Percentiles rank a stretch among this genome's conserved stretches.
Conservation (phyloP, 2,888 invertebrate species). For the Drosophila anomalipes region DNA sequence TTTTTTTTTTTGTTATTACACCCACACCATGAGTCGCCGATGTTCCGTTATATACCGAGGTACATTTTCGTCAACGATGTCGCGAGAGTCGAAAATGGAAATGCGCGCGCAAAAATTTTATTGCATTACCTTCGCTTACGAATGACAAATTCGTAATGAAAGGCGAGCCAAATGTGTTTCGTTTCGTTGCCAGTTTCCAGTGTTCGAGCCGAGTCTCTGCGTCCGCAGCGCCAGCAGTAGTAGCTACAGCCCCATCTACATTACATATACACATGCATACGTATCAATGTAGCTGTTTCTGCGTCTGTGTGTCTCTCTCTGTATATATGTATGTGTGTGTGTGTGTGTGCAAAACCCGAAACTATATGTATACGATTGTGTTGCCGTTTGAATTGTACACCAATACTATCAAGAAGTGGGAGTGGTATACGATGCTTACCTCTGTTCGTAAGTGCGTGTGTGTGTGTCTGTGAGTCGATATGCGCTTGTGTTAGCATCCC, state of each 20-base stretch:
- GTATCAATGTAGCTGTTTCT: constrained; percentile 42
- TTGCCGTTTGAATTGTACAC: constrained; percentile 75
- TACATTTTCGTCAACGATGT: constrained; percentile 47
- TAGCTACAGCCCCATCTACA: constrained; percentile 51
- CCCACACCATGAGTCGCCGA: constrained; percentile 55
- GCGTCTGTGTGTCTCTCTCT: constrained; percentile 22
- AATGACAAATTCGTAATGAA: constrained; percentile 85
- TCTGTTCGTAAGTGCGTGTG: constrained; percentile 29
- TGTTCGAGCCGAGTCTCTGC: constrained; percentile 54
- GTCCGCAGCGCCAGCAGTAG: constrained; percentile 43
- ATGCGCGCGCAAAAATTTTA: constrained; percentile 82
- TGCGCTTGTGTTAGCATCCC: constrained; percentile 65
- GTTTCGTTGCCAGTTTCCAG: constrained; percentile 73
- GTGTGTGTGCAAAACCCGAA: constrained; percentile 81
- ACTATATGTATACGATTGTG: constrained; percentile 69
- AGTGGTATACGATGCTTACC: constrained; percentile 75
- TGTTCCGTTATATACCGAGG: constrained; percentile 67
- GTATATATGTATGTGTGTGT: constrained; percentile 45
- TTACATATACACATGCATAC: constrained; percentile 49
- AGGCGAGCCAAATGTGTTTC: constrained; percentile 79
- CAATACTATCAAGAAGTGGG: constrained; percentile 69
- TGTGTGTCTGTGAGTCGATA: constrained; percentile 16
- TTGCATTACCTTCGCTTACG: constrained; percentile 85
- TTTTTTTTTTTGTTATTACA: constrained; percentile 68
- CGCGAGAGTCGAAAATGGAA: constrained; percentile 64